Conservation (phyloP, 1,140 invertebrate genomes). For the Polypedilum vanderplanki region DNA sequence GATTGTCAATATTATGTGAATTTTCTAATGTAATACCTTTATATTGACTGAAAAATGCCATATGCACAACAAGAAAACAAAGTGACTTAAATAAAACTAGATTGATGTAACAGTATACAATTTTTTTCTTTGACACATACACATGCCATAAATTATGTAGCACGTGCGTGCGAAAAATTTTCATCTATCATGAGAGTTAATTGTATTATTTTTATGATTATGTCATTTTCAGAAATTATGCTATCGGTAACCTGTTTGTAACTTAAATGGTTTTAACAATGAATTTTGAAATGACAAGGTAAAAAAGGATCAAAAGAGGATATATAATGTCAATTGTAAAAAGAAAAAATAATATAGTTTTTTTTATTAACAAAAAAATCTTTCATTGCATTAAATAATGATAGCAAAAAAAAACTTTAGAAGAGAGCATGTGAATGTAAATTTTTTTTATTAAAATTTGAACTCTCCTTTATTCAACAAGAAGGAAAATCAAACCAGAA, state of each 20-base stretch:
- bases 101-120: too few relatives aligned
- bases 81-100: too few relatives aligned
- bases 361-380: background rate
- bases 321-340: too few relatives aligned
- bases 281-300: background rate
- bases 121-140: too few relatives aligned
- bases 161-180: background rate
- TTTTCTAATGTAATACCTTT: too few relatives aligned
- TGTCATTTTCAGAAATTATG: slow-evolving; percentile 13
- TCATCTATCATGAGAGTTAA: slow-evolving; percentile 2
- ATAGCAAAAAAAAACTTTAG: background rate
- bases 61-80: too few relatives aligned
- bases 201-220: background rate
- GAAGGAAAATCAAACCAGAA: background rate
- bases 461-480: background rate
- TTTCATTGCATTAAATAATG: background rate
- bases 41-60: too few relatives aligned
- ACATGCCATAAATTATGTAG: background rate
- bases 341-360: background rate
- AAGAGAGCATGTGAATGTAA: background rate
- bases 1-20: too few relatives aligned
- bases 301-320: background rate
- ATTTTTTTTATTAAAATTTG: background rate
- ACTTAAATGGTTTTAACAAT: background rate
- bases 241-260: background rate